Conservation (phyloP, 2,888 invertebrate genomes). For the Petrophora chlorosata region DNA sequence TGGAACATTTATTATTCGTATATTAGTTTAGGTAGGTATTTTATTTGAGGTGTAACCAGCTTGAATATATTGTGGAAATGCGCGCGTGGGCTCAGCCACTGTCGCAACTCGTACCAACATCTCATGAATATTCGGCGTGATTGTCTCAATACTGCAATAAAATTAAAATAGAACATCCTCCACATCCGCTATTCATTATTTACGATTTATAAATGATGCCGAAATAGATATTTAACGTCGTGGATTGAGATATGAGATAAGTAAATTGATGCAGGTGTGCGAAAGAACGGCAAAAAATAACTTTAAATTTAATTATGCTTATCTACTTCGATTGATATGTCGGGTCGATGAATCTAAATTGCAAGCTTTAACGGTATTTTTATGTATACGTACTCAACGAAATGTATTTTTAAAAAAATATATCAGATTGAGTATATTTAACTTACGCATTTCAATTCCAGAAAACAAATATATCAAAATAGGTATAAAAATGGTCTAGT, state of each 20-base stretch:
- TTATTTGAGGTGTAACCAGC: constrained; percentile 25
- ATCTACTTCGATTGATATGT: constrained; percentile 10
- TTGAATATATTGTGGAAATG: constrained; percentile 27
- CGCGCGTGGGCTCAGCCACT: constrained; percentile 37
- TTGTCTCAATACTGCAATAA: constrained; percentile 55
- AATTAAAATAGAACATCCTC: constrained; percentile 56
- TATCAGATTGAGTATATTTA: too few species aligned
- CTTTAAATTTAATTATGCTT: constrained; percentile 4
- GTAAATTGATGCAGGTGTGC: constrained; percentile 21
- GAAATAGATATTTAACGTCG: constrained; percentile 18
- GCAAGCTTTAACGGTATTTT: too few species aligned
- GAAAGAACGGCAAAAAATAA: constrained; percentile 3
- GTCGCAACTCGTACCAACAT: constrained; percentile 10
- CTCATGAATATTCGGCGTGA: constrained; percentile 57
- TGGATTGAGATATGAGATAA: constrained; percentile 30
- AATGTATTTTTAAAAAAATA: too few species aligned
- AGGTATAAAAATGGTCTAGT: too few species aligned
- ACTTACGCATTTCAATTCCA: too few species aligned
- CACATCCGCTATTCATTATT: constrained; percentile 63
- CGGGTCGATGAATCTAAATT: background rate
- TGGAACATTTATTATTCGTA: constrained; percentile 23
- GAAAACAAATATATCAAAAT: too few species aligned
- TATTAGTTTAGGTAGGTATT: constrained; percentile 24
- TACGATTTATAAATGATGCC: constrained; percentile 56
- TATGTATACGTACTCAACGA: too few species aligned